Evolutionary conservation across 2,797 vertebrate species (phyloP).

Genomic region (Emys orbicularis): DNA sequence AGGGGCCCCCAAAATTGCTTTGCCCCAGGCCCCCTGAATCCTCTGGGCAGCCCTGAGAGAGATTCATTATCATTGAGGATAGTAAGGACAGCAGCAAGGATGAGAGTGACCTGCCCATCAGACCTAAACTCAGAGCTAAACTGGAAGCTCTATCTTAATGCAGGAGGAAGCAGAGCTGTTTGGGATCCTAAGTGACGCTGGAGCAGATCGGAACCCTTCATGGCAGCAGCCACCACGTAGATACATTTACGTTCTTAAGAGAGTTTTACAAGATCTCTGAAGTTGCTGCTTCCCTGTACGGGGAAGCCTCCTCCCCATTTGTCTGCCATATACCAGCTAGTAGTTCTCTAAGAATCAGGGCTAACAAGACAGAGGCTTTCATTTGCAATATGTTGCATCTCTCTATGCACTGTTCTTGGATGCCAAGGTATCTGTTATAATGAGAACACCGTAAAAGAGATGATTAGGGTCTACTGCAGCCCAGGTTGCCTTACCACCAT

Average conservation of each 20-base stretch:
- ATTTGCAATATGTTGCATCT: not conserved
- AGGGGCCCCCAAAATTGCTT: too few species aligned
- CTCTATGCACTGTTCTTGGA: not conserved
- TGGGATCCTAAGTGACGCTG: not conserved
- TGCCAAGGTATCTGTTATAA: not conserved
- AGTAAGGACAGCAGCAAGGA: not conserved
- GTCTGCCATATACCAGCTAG: not conserved
- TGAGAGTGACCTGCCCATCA: not conserved
- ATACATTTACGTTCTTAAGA: not conserved
- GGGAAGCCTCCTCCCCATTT: not conserved
- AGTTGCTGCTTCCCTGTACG: not conserved
- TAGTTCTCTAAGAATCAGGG: not conserved
- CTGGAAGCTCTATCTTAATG: not conserved
- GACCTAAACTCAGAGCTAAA: not conserved
- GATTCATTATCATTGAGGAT: not conserved
- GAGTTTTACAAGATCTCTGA: not conserved
- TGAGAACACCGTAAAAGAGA: not conserved
- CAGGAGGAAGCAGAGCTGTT: not conserved
- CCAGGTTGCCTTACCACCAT: not conserved
- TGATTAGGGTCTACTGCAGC: not conserved
- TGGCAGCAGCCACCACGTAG: not conserved
- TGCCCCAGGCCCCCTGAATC: too few species aligned
- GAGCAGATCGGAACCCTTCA: not conserved
- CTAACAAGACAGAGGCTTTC: not conserved
- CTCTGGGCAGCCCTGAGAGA: too few species aligned